Conservation (phyloP, 92 coral and sea anemone genomes). For the Parazoanthus atlanticus region DNA sequence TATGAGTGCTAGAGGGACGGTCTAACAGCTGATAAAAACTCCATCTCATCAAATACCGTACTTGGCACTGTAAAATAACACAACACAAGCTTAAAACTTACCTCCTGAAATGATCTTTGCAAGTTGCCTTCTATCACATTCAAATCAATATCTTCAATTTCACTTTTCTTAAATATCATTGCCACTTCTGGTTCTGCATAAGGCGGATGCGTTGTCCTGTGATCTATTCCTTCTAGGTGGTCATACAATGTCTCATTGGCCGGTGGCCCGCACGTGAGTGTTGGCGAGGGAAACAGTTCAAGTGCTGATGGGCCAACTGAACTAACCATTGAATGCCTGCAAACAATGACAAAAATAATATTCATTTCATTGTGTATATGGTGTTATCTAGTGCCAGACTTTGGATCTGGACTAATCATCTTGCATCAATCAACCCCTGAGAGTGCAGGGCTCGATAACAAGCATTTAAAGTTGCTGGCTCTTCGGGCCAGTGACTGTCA, state of each 20-base stretch:
- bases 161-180: constrained; percentile 94
- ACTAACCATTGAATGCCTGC: constrained; percentile 56
- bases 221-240: constrained; percentile 84
- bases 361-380: neutral
- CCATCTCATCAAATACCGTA: neutral
- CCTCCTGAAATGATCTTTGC: constrained; percentile 90
- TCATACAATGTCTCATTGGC: constrained; percentile 96
- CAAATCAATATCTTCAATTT: constrained; percentile 85
- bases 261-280: constrained; percentile 85
- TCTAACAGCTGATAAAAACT: too few relatives aligned
- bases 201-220: constrained; percentile 82
- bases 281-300: constrained; percentile 86
- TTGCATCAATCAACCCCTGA: too few relatives aligned
- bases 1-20: too few relatives aligned
- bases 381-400: too few relatives aligned
- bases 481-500: too few relatives aligned
- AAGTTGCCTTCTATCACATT: constrained; percentile 85
- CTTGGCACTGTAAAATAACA: neutral
- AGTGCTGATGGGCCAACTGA: constrained; percentile 87
- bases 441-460: too few relatives aligned
- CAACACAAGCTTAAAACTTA: constrained; percentile 26
- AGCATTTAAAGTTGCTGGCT: too few relatives aligned
- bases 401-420: too few relatives aligned
- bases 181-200: constrained; percentile 97
- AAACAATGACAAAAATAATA: neutral